Evolutionary conservation across 2,797 vertebrate genomes (phyloP).

Genomic region (Delichon dasypus): DNA sequence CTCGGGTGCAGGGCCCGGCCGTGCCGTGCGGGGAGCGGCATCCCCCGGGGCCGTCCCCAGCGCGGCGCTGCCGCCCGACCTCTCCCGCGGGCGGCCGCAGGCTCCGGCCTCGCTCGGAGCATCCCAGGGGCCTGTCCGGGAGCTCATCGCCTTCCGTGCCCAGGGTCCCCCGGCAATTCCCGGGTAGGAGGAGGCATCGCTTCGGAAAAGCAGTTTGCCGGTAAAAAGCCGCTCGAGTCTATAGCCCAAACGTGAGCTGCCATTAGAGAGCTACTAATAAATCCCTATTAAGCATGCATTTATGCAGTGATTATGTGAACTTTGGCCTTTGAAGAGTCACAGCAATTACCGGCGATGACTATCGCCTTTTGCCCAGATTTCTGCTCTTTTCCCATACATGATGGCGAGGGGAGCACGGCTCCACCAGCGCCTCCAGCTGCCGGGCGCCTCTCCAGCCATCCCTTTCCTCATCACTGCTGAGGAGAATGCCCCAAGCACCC

Average conservation of each 20-base stretch:
- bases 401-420: not conserved
- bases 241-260: slow-evolving; percentile 60
- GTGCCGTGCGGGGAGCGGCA: too few species aligned
- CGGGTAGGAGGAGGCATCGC: not conserved
- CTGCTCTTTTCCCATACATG: not conserved
- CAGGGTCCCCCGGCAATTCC: not conserved
- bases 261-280: slow-evolving; percentile 71
- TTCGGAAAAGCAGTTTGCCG: not conserved
- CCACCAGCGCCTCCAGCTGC: not conserved
- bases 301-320: slow-evolving; percentile 76
- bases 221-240: not conserved
- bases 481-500: not conserved
- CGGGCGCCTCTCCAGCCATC: not conserved
- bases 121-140: not conserved
- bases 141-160: not conserved
- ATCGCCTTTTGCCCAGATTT: not conserved
- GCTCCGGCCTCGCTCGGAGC: not conserved
- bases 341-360: slow-evolving; percentile 70
- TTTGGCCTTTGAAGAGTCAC: slow-evolving; percentile 71
- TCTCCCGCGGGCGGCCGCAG: not conserved
- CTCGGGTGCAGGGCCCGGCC: not conserved
- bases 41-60: not conserved
- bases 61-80: not conserved
- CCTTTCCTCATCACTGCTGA: not conserved
- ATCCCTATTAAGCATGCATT: slow-evolving; percentile 73